Base-by-base conservation (phyloP, 2,113 vertebrate genomes). In the Aramus guarauna region DNA sequence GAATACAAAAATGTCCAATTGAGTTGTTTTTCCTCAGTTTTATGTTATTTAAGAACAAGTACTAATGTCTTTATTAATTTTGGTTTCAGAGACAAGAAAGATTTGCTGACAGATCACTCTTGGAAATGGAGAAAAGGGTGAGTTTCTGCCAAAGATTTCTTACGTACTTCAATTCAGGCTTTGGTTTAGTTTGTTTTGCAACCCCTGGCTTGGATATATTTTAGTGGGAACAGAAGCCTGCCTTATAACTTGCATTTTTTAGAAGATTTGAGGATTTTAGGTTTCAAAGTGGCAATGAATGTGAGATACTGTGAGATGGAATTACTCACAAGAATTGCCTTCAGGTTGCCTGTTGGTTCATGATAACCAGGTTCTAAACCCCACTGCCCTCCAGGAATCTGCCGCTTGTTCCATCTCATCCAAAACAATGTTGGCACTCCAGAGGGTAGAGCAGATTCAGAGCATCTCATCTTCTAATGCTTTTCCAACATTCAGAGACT, bases 91-190 rank as follows among this genome's bases (percentile, higher is more conserved):
- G 99, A 97, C 99, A 99, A 98, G 99, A 99, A 98, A 99, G 99
- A 96, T 99, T 99, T 96, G 98, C 99, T 93, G 99, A 99, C 97
- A 98, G 99, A 97, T 99, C 99, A 90, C 99, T 99, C 97, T 98
- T 99, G 93, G 99, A 99, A 99, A 99, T 99, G 98, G 99, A 99
- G 98, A 99, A 99, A 99, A 99, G 99, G 99, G 99, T 99, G 98
- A 99, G 98, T 96, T 87, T 97, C 64, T 71, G 72, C 63, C 67
- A 94, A 62, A 86, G 22, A 55, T 56, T 37, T 94, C 56, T 88
- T 91, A 72, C 45, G 86, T 64, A 64, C 6, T 94, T 68, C 48
- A 79, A 2, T 85, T 66, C 62, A 43, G 58, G 27, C 62, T 69
- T 94, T 94, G 22, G 52, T 90, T 94, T 45, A 37, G 39, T 75